phyloP scores from a whole-genome alignment of 2,888 invertebrate species.

The Pristionchus mayeri region DNA sequence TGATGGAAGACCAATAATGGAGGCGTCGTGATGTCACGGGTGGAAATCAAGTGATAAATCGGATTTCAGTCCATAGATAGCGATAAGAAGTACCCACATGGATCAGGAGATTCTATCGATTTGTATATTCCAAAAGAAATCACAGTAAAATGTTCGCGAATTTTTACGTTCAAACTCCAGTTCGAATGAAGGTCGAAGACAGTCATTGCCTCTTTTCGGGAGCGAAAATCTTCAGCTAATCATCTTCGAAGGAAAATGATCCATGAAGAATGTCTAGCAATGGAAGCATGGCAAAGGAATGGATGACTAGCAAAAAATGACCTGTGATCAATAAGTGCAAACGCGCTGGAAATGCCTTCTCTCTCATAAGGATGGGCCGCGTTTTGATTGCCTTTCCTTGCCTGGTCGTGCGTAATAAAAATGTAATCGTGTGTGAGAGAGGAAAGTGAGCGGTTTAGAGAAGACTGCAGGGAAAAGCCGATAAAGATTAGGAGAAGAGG shows the following conservation, averaged over 20 bases:
- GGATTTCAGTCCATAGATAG: neutral
- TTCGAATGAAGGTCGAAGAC: too few species aligned
- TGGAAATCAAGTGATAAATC: slow-evolving; percentile 23
- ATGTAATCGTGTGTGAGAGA: slow-evolving; percentile 1
- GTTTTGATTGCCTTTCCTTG: slow-evolving; percentile 16
- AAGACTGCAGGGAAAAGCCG: neutral
- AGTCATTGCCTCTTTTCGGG: too few species aligned
- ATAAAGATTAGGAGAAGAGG: slow-evolving; percentile 27
- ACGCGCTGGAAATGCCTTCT: too few species aligned
- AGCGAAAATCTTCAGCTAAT: too few species aligned
- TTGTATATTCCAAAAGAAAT: too few species aligned
- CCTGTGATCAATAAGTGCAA: neutral
- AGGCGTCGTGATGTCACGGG: neutral
- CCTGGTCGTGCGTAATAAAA: slow-evolving; percentile 30
- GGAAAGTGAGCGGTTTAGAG: slow-evolving; percentile 6
- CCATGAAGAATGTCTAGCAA: neutral
- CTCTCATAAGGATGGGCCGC: slow-evolving; percentile 24
- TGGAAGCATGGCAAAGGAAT: neutral
- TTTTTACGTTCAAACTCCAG: too few species aligned
- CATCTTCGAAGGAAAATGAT: neutral
- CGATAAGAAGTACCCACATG: neutral
- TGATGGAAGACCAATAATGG: too few species aligned
- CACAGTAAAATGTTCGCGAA: too few species aligned
- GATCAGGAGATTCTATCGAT: neutral
- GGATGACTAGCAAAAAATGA: neutral